Evolutionary conservation across 1,140 invertebrate genomes (phyloP).

Genomic region (Caenorhabditis latens): DNA sequence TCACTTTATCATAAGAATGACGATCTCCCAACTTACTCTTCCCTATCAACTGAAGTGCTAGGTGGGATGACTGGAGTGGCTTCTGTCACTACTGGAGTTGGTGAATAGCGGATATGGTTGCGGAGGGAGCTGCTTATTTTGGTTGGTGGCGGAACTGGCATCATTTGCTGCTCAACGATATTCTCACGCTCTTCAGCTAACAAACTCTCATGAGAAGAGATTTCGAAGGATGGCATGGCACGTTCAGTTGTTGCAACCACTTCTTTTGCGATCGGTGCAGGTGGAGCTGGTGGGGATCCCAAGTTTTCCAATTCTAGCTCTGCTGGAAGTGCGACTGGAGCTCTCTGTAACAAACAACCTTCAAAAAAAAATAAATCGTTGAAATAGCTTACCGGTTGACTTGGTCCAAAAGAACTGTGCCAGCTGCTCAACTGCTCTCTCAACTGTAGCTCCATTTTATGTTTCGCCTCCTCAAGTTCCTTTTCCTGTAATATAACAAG

Average conservation of each 20-base stretch:
- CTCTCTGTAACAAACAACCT: background rate
- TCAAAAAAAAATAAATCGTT: background rate
- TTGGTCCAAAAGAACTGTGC: constrained; percentile 37
- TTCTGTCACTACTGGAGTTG: constrained; percentile 25
- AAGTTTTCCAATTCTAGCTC: constrained; percentile 20
- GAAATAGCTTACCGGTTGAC: background rate
- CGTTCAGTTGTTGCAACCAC: background rate
- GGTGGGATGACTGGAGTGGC: constrained; percentile 20
- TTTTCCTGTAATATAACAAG: constrained; percentile 17
- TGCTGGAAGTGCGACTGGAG: background rate
- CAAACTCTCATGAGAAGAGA: constrained; percentile 9
- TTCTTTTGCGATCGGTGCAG: background rate
- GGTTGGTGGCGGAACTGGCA: constrained; percentile 30
- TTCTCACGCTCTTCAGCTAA: constrained; percentile 29
- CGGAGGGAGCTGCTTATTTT: constrained; percentile 36
- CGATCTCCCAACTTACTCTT: background rate
- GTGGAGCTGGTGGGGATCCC: constrained; percentile 25
- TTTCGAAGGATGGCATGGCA: constrained; percentile 3
- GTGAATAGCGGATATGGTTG: constrained; percentile 34
- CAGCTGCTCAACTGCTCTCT: constrained; percentile 46
- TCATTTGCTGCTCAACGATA: constrained; percentile 43
- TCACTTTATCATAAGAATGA: too few species aligned
- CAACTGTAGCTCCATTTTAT: constrained; percentile 51
- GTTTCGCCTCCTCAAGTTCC: constrained; percentile 31
- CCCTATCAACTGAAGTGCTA: constrained; percentile 26